Conservation (phyloP, 2,113 vertebrate genomes). For the Takifugu flavidus region DNA sequence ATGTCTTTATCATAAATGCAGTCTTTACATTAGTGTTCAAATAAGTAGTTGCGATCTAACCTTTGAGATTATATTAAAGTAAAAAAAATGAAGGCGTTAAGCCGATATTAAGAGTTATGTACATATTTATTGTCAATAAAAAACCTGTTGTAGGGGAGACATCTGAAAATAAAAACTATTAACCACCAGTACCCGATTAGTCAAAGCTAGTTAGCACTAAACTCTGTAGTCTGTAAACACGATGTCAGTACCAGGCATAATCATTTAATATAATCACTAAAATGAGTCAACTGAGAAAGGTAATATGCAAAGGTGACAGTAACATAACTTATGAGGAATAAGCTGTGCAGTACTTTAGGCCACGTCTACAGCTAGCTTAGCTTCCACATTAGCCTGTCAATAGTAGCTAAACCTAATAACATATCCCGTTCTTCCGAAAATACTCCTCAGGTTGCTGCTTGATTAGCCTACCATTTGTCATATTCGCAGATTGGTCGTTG, state of each 20-base stretch:
- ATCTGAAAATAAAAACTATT: not conserved
- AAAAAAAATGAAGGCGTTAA: not conserved
- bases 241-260: not conserved
- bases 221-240: not conserved
- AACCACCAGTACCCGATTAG: not conserved
- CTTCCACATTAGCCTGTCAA: conserved; percentile 23
- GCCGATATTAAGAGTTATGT: not conserved
- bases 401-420: conserved; percentile 25
- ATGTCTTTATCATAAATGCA: too few species aligned
- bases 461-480: conserved; percentile 74
- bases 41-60: too few species aligned
- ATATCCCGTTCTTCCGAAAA: not conserved
- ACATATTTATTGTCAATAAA: too few species aligned
- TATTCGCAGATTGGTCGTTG: conserved; percentile 51
- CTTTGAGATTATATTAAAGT: too few species aligned
- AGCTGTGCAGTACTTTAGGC: conserved; percentile 26
- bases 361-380: conserved; percentile 67
- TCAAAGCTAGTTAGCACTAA: conserved; percentile 16
- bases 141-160: not conserved
- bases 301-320: not conserved
- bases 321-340: not conserved
- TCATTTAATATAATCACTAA: not conserved
- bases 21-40: too few species aligned
- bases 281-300: fast-evolving
- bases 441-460: not conserved